Base-by-base conservation (phyloP, 2,888 invertebrate genomes). In the Eudasyphora cyanicolor region DNA sequence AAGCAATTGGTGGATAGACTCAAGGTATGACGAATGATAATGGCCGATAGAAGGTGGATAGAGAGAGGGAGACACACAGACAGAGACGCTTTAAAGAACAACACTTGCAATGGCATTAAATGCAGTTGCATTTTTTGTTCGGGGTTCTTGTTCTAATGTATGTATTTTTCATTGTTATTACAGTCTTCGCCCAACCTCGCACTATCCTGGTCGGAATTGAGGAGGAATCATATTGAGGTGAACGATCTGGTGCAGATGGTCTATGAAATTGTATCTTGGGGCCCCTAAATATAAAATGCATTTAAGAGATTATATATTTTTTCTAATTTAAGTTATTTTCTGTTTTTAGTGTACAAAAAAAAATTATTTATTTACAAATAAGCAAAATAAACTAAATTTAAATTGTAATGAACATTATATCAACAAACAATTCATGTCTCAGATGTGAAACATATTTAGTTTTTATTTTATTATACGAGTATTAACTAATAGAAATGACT, bases 211-310 rank as follows among this genome's bases (percentile, higher is more conserved):
- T 54, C 19, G 17, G 86, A 79, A 29, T 76, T 90, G 42, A 86
- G 79, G 57, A 76, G 84, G 29, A 86, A 89, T 69, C 70, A 85
- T 70, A 88, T 91, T 76, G 86, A 88, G 69, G 86, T 89, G 24
- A 89, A 90, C 82, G 89, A 90, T 84, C 32, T 90, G 27, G 84
- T 89, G 17, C 82, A 87, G 81, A 81, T 88, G 19, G 64, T 84
- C 2, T 87, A 86, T 45, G 86, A 87, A 49, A 27, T 90, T 14
- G 82, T 90, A 51, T 87, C 87, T 27, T 91, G 91, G 90, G 91
- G 90, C 54, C 91, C 90, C 14, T 76, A 79, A 51, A 35, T 42
- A 7, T 32, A 35, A 35, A 35, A 7, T 35, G 35, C 35, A 7
- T 35, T 35, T 7, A 35, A 10, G 35, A 5, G 35, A 35, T n/a